These are phyloP conservation scores for Misgurnus anguillicaudatus DNA, from an alignment of 2,113 vertebrate species.

Conservation along the genomic window DNA sequence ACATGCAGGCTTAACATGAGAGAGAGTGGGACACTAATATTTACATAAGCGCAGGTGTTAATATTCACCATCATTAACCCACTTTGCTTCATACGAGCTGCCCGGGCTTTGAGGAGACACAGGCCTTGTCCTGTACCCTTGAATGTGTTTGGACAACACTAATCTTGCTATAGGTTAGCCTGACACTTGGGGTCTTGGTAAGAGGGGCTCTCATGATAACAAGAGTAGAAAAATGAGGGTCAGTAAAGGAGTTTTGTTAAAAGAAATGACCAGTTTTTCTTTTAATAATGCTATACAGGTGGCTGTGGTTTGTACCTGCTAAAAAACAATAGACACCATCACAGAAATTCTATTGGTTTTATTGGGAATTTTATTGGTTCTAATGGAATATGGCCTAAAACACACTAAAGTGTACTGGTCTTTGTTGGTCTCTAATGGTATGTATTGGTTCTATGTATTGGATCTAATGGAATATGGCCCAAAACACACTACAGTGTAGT, in stretches of 20 bases:
- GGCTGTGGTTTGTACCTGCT: too few relatives aligned
- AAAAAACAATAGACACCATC: too few relatives aligned
- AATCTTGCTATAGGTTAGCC: slow-evolving; percentile 55
- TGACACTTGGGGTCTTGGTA: slow-evolving; percentile 35
- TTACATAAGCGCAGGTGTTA: slow-evolving; percentile 59
- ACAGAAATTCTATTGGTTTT: too few relatives aligned
- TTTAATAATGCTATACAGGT: too few relatives aligned
- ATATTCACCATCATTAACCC: slow-evolving; percentile 54
- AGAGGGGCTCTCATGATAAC: slow-evolving; percentile 16
- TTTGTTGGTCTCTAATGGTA: too few relatives aligned
- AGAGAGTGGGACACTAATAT: slow-evolving; percentile 50
- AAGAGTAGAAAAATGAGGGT: slow-evolving; percentile 9
- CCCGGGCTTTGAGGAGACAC: slow-evolving; percentile 39
- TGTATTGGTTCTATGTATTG: too few relatives aligned
- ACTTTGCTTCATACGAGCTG: slow-evolving; percentile 29
- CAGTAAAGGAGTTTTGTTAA: neutral
- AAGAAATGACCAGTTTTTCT: too few relatives aligned
- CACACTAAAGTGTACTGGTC: too few relatives aligned
- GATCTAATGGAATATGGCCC: too few relatives aligned
- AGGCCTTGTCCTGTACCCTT: slow-evolving; percentile 44
- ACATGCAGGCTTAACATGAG: slow-evolving; percentile 29
- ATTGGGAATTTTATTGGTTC: too few relatives aligned
- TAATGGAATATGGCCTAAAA: too few relatives aligned
- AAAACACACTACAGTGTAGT: too few relatives aligned
- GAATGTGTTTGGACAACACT: slow-evolving; percentile 56